Evolutionary conservation across 2,113 vertebrate species (phyloP), one percentile per base, ranked within the genome.

Genomic region (Tenebrosternarchus preto): DNA sequence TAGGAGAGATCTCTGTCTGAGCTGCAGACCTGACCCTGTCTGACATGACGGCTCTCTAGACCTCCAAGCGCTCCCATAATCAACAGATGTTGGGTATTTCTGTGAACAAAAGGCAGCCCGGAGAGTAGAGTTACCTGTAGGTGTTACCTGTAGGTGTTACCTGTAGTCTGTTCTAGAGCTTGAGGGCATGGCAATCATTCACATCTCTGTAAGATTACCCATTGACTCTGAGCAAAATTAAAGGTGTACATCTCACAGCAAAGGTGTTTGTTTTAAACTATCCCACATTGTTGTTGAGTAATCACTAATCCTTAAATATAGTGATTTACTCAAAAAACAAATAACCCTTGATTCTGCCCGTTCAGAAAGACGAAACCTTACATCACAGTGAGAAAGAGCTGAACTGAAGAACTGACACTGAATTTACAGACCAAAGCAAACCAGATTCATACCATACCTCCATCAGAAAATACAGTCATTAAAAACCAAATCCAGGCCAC

Each of bases 1-100:
- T 87, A 85, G 87, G 87, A 83, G 76, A 82, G 88, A 88, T 31
- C 81, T 73, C 31, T 56, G 5, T 68, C 60, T 72, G 56, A 73
- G 53, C 73, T 36, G 74, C 36, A 64, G 59, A 36, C 12, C 53
- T 68, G 36, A 20, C 73, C 64, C 43, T 31, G 67, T 68, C 76
- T 73, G 11, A 27, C 4, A 2, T 39, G 29, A 69, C n/a, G 5
- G 19, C 63, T 56, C 11, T 55, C 31, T 67, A 63, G 16, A 36
- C 67, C 33, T 31, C 63, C 75, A 77, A 64, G 11, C 25, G 29
- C 46, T 57, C 22, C 16, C 60, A 19, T 60, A 64, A 72, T 43
- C n/a, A n/a, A n/a, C n/a, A n/a, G n/a, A n/a, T n/a, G n/a, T n/a
- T n/a, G n/a, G n/a, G 31, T 5, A 24, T 39, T 73, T 46, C 12